Base-by-base conservation (phyloP, 2,888 invertebrate species). In the Peribatodes rhomboidaria region DNA sequence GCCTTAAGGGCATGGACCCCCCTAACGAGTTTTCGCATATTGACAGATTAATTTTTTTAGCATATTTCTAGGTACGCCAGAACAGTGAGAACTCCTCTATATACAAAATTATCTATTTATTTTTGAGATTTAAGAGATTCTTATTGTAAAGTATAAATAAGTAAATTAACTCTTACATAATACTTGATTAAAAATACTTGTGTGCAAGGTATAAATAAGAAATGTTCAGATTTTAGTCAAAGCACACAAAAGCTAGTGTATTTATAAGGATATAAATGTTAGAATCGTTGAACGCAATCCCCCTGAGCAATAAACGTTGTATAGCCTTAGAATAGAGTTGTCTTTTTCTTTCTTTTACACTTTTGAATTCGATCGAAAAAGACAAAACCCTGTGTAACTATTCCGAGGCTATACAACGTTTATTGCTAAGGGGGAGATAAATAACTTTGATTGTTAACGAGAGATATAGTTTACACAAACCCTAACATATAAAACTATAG, bases 91-190 rank as follows among this genome's bases (percentile, higher is more conserved):
- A 27, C 6, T 6, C 27, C 27, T 27, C 6, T 41, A 0, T n/a
- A 50, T 50, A 58, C 53, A 47, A 18, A 22, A 47, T 2, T 50
- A 49, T 22, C 37, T 62, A 57, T 53, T 46, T 39, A 39, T 58
- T 39, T 63, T 63, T 52, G 52, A 62, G 55, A 63, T 57, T 57
- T 52, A 63, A 39, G 57, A 63, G 57, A 63, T 63, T 63, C 20
- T 53, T 35, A 57, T 39, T 57, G 52, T 62, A 52, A 52, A 57
- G 22, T 49, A 55, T 16, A 39, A 14, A 27, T 9, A 16, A 16
- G 13, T 27, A 27, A 27, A 27, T 4, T 27, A 27, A 27, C 2
- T 27, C 14, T 58, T 16, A 44, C 18, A 47, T 20, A 22, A 22
- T 50, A 50, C n/a, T 39, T 14, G 6, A 50, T 31, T 50, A 22